Evolutionary conservation across 2,797 vertebrate genomes (phyloP), one percentile per base, ranked within the genome.

Genomic region (Crocidura indochinensis): DNA sequence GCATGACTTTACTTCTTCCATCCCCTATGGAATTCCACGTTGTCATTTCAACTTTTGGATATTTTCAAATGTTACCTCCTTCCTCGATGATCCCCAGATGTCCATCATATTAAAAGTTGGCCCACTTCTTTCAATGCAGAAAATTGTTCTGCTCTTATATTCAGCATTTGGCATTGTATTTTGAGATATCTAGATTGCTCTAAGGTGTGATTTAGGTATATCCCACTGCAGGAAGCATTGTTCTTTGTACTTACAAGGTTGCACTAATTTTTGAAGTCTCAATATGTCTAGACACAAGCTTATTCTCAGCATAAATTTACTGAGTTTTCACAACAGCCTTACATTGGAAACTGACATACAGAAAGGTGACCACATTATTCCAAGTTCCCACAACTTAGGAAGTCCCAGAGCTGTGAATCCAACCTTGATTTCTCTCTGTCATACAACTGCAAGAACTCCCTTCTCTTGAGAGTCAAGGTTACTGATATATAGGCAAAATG

Each of bases 401-500:
- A 53, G 51, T 53, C 51, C 51, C 10, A 53, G 51, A 53, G 51
- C 51, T 53, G 17, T 17, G 17, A 53, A 4, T 53, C 51, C 51
- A 14, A 53, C 17, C 51, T 53, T 53, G 17, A 17, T 12, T 53
- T 53, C 51, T 53, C 51, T 53, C 51, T 53, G 51, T 84, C 15
- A 8, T 5, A 2, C 19, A 29, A 46, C 20, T 51, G 14, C 8
- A 46, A 77, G 27, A 80, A 75, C 47, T 53, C 27, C n/a, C 9
- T 26, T 79, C 68, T 73, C 86, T 68, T 27, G 8, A 20, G 60
- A 76, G 17, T 87, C 89, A n/a, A 15, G 11, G 62, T 47, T 88
- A 78, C 56, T 75, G 72, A 78, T 38, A 20, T 83, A 26, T 53
- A 68, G 15, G 56, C 79, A 19, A 38, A 62, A 76, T 84, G 84